A percentile compares a stretch with the other conserved stretches of the same genome.
Conservation (phyloP, 2,113 vertebrate species). For the Charina bottae region DNA sequence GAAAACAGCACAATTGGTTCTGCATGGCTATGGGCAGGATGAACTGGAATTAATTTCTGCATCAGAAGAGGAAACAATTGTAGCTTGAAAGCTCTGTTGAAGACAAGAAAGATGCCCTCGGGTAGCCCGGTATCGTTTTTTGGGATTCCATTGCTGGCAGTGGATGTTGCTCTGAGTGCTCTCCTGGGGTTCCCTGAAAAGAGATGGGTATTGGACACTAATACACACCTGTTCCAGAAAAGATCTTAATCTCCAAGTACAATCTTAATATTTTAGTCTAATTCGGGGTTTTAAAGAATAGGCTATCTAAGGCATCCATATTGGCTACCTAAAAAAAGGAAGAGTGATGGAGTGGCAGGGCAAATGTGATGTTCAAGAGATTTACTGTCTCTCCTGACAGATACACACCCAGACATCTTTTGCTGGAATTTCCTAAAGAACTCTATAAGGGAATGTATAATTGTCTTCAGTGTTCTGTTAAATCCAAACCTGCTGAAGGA, state of each 20-base stretch:
- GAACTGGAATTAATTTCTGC: slow-evolving; percentile 50
- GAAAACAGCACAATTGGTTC: slow-evolving; percentile 79
- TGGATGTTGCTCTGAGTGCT: slow-evolving; percentile 15
- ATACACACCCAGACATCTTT: background rate
- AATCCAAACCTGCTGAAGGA: slow-evolving; percentile 25
- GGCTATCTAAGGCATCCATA: slow-evolving; percentile 54
- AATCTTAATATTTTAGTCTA: slow-evolving; percentile 33
- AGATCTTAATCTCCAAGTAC: background rate
- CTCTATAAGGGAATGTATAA: slow-evolving; percentile 35
- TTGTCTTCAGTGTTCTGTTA: slow-evolving; percentile 44
- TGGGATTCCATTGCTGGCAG: slow-evolving; percentile 41
- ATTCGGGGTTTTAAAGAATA: slow-evolving; percentile 62
- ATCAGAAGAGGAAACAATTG: slow-evolving; percentile 37
- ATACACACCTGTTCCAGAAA: slow-evolving; percentile 32
- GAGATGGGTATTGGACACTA: slow-evolving; percentile 7
- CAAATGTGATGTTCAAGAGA: slow-evolving; percentile 46
- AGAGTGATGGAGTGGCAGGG: slow-evolving; percentile 24
- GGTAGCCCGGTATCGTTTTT: background rate
- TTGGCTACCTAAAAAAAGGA: slow-evolving; percentile 52
- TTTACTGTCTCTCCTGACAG: background rate
- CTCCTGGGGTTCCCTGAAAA: slow-evolving; percentile 36
- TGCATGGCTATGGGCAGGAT: slow-evolving; percentile 43
- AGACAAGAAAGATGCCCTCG: slow-evolving; percentile 23
- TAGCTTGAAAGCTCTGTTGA: slow-evolving; percentile 41
- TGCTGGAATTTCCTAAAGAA: slow-evolving; percentile 45